phyloP scores from a whole-genome alignment of 2,113 vertebrate genomes.

The Eonycteris spelaea region DNA sequence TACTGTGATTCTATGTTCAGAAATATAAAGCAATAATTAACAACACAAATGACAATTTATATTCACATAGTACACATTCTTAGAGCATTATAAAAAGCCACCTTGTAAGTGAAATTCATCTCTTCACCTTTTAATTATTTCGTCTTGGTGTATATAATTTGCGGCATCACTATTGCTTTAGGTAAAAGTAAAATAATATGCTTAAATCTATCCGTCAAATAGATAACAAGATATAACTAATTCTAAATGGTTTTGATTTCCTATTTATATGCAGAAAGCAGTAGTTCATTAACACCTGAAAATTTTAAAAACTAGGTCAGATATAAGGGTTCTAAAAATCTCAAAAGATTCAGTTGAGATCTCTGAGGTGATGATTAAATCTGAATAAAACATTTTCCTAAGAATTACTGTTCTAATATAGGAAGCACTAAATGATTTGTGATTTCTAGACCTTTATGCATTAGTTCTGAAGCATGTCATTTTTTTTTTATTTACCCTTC shows the following conservation, averaged over 20 bases:
- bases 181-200: conserved; percentile 30
- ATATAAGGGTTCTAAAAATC: neutral
- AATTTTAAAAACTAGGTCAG: conserved; percentile 30
- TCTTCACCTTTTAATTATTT: conserved; percentile 43
- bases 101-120: neutral
- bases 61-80: neutral
- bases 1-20: neutral
- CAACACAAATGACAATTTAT: neutral
- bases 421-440: conserved; percentile 7
- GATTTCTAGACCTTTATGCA: conserved; percentile 31
- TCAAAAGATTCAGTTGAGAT: conserved; percentile 24
- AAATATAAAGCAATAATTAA: conserved; percentile 26
- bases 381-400: conserved; percentile 49
- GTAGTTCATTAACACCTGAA: conserved; percentile 43
- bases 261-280: conserved; percentile 33
- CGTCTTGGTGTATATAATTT: conserved; percentile 6
- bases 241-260: conserved; percentile 33
- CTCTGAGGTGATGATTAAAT: conserved; percentile 48
- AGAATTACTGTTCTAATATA: conserved; percentile 4
- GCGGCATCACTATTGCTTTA: neutral
- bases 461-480: neutral
- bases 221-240: neutral
- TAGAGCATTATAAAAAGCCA: neutral
- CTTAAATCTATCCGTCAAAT: neutral
- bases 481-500: neutral